phyloP scores from a whole-genome alignment of 2,797 vertebrate species.

The Acanthurus leucopareius region DNA sequence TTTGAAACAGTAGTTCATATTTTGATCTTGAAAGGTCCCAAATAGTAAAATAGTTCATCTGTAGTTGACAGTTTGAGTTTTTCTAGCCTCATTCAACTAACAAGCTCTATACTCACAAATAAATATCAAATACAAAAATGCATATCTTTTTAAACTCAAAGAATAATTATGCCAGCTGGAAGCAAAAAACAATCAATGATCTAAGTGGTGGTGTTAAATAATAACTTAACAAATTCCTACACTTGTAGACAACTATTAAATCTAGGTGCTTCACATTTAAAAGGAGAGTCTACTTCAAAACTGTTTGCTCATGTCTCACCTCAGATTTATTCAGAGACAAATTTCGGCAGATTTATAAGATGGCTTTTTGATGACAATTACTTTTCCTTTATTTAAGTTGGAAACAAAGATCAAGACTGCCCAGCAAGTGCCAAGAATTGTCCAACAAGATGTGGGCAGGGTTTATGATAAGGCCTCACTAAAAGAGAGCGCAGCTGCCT shows the following conservation, averaged over 20 bases:
- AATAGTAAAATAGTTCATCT: slow-evolving; percentile 5
- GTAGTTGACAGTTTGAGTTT: neutral
- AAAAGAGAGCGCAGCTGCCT: neutral
- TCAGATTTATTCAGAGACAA: neutral
- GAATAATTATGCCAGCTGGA: neutral
- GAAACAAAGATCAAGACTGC: neutral
- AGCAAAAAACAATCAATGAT: slow-evolving; percentile 3
- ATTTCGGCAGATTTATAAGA: neutral
- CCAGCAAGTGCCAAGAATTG: neutral
- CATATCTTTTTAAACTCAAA: too few relatives aligned
- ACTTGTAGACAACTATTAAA: neutral
- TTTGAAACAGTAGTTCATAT: too few relatives aligned
- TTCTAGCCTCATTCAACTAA: neutral
- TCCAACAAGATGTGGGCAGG: neutral
- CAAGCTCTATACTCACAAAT: neutral
- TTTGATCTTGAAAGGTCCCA: neutral
- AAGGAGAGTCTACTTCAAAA: neutral
- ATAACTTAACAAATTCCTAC: neutral
- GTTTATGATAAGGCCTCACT: neutral
- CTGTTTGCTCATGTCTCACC: neutral
- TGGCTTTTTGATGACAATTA: neutral
- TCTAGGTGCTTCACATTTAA: neutral
- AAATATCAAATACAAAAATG: neutral
- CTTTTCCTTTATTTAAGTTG: neutral
- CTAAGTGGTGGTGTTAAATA: neutral